Evolutionary conservation across 2,888 invertebrate species (phyloP), one percentile per base, ranked within the genome.

Genomic region (Ferrisia virgata): DNA sequence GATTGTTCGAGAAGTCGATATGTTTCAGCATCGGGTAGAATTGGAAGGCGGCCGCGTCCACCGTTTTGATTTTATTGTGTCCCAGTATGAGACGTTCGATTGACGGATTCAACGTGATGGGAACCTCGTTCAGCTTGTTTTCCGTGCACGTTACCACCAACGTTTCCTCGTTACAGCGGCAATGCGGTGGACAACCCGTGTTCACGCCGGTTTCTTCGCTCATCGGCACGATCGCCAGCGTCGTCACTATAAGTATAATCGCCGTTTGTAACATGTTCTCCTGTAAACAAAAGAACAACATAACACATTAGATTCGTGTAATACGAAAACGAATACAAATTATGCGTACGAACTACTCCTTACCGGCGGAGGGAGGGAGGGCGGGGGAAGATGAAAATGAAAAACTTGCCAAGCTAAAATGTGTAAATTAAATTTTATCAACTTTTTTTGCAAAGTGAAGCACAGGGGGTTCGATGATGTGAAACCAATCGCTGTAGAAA

Each of bases 31-130:
- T 95, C 0, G 93, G 92, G 89, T 96, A 96, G 89, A 96, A 96
- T 88, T 95, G 94, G 89, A 96, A 94, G n/a, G 86, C 83, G 31
- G 95, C 95, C 0, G 89, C 89, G 89, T 96, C 96, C 86, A 96
- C 94, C 18, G 94, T 95, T 89, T 95, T 95, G 87, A 96, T 95
- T 87, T 93, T 93, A 89, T 96, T 96, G 89, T 94, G 94, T 87
- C 93, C 93, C 86, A 96, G 92, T 87, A 95, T 94, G 87, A 96
- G 92, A 84, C 95, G 91, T 88, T 95, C 94, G 86, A 96, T 95
- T 87, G 95, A 94, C 58, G 97, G 97, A 90, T 97, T 97, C 86
- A 97, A 90, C 2, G 96, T 95, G 87, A 96, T 96, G 85, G 96
- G 96, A 85, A 97, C 92, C 84, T 96, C 95, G 89, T 96, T 96